Conservation (phyloP, 2,797 vertebrate genomes). For the Manis javanica region DNA sequence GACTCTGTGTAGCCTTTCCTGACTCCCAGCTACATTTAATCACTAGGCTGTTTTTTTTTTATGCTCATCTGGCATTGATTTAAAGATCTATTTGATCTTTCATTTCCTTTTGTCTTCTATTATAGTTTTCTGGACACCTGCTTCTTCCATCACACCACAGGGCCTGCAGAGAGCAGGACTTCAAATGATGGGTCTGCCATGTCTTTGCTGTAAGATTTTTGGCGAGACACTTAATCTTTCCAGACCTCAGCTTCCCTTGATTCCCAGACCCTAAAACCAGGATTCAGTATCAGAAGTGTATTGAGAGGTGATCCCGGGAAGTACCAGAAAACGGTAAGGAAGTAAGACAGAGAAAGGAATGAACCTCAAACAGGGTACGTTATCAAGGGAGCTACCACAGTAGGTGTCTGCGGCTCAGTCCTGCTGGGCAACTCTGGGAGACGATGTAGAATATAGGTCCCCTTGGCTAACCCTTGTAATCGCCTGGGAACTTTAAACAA, state of each 20-base stretch:
- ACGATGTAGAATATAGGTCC: neutral
- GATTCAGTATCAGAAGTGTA: neutral
- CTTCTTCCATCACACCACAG: neutral
- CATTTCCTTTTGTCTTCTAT: neutral
- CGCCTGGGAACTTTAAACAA: neutral
- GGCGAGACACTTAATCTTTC: neutral
- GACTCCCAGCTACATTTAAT: neutral
- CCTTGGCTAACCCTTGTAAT: neutral
- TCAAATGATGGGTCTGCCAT: neutral
- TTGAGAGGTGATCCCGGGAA: neutral
- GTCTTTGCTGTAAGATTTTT: neutral
- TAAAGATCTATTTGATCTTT: slow-evolving; percentile 15
- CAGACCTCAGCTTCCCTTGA: neutral
- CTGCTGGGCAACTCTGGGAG: neutral
- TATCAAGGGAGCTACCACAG: neutral
- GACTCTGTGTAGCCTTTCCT: neutral
- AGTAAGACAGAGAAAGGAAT: neutral
- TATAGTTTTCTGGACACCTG: neutral
- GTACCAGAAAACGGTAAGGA: neutral
- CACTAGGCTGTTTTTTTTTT: neutral
- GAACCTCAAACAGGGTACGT: neutral
- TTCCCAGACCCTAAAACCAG: neutral
- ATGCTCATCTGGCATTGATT: neutral
- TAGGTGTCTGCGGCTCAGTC: neutral
- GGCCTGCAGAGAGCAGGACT: neutral